Conservation (phyloP, 2,888 invertebrate species). For the Odontocolon sp. region DNA sequence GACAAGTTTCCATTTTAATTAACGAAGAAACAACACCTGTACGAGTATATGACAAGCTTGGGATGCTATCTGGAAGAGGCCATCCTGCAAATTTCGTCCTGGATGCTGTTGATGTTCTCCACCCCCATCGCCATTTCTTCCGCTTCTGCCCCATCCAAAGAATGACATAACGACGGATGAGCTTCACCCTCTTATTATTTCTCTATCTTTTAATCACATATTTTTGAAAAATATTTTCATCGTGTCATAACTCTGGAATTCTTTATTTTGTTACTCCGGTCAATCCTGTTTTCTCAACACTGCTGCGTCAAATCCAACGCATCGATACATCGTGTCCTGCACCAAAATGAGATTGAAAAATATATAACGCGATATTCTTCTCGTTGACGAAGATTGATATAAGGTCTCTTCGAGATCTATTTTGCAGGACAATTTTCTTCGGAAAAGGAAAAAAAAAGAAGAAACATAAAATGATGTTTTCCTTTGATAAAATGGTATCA, state of each 20-base stretch:
- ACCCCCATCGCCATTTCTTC: constrained; percentile 61
- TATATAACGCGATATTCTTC: too few species aligned
- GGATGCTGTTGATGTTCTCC: constrained; percentile 61
- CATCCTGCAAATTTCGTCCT: constrained; percentile 86
- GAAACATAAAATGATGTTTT: neutral
- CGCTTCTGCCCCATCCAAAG: constrained; percentile 73
- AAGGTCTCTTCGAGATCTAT: neutral
- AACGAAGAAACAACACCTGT: constrained; percentile 82
- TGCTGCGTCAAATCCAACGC: too few species aligned
- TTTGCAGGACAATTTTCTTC: neutral
- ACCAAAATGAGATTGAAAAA: too few species aligned
- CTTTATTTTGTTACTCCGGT: too few species aligned
- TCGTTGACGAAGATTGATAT: too few species aligned
- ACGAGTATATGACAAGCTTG: constrained; percentile 90
- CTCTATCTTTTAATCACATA: too few species aligned
- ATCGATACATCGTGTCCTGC: too few species aligned
- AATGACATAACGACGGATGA: constrained; percentile 76
- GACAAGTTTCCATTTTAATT: constrained; percentile 48
- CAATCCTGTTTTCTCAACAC: too few species aligned
- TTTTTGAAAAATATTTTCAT: too few species aligned
- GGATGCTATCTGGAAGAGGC: constrained; percentile 89
- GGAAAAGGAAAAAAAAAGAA: neutral
- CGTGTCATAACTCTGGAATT: too few species aligned
- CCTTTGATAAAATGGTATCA: neutral
- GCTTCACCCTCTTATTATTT: too few species aligned